Conservation (phyloP, 2,797 vertebrate genomes). For the Oceanodroma leucorhoa region DNA sequence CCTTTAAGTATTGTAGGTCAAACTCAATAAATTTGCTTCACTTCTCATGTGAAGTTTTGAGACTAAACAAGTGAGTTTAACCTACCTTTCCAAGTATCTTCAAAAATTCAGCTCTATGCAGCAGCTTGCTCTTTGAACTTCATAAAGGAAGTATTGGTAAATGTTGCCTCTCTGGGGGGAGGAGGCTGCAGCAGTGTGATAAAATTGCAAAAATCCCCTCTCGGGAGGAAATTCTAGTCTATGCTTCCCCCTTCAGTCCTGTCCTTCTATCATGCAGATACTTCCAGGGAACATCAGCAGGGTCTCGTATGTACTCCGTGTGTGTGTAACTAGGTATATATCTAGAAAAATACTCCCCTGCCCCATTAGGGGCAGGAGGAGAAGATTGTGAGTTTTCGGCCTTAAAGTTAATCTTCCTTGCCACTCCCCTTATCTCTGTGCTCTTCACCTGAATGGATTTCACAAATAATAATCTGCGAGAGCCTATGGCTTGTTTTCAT, state of each 20-base stretch:
- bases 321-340: neutral
- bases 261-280: neutral
- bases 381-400: neutral
- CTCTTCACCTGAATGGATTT: neutral
- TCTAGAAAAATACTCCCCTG: neutral
- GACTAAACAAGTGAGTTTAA: neutral
- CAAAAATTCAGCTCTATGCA: neutral
- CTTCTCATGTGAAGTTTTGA: neutral
- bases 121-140: constrained; percentile 31
- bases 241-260: neutral
- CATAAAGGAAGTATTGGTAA: constrained; percentile 48
- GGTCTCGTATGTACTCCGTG: neutral
- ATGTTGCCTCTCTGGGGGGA: constrained; percentile 1
- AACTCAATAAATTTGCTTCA: neutral
- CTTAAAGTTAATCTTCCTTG: neutral
- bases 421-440: neutral
- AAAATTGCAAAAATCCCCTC: constrained; percentile 27
- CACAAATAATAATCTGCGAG: neutral
- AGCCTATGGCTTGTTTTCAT: neutral
- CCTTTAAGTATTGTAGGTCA: neutral
- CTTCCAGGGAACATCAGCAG: neutral
- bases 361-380: neutral
- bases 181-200: constrained; percentile 16
- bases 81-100: neutral
- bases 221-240: neutral